Percentiles rank a stretch among this genome's conserved stretches.
These are phyloP conservation scores for Drosophila lacteicornis DNA, from an alignment of 1,140 invertebrate species.

Conservation along the genomic window DNA sequence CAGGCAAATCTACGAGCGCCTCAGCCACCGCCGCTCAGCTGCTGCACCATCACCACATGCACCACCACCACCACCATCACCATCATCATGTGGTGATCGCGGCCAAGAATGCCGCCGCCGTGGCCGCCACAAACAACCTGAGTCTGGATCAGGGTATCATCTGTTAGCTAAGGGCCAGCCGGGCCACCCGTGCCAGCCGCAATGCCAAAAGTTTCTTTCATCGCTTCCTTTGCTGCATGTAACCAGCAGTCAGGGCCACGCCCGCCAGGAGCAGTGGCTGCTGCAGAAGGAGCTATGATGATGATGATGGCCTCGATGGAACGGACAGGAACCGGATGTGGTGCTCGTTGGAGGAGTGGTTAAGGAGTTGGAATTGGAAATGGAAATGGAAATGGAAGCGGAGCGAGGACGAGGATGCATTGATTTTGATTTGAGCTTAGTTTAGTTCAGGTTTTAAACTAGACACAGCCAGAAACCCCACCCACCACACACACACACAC, in stretches of 20 bases:
- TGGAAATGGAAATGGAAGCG: conserved; percentile 18
- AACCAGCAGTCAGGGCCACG: conserved; percentile 45
- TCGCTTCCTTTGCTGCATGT: conserved; percentile 84
- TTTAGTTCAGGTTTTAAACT: conserved; percentile 42
- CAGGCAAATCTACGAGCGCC: conserved; percentile 38
- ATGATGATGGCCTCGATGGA: not conserved
- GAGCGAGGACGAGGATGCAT: conserved; percentile 36
- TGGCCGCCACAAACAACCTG: conserved; percentile 73
- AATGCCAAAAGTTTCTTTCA: conserved; percentile 85
- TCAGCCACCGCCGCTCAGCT: conserved; percentile 46
- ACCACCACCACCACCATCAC: conserved; percentile 74
- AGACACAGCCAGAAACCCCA: conserved; percentile 7
- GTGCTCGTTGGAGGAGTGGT: conserved; percentile 9
- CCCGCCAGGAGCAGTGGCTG: conserved; percentile 7
- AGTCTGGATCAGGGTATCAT: conserved; percentile 84
- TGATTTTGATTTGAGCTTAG: conserved; percentile 42
- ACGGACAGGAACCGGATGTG: conserved; percentile 6
- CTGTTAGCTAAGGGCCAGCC: conserved; percentile 85
- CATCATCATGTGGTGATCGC: conserved; percentile 75
- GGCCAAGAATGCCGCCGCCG: conserved; percentile 68
- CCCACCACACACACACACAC: conserved; percentile 5
- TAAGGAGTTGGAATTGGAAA: conserved; percentile 7
- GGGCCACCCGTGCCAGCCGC: conserved; percentile 77
- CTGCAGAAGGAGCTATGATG: conserved; percentile 6
- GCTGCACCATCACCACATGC: conserved; percentile 69